These are phyloP conservation scores for Mastigias papua DNA, from an alignment of 30 jellyfish, hydroid and myxozoan genomes.

Conservation along the genomic window DNA sequence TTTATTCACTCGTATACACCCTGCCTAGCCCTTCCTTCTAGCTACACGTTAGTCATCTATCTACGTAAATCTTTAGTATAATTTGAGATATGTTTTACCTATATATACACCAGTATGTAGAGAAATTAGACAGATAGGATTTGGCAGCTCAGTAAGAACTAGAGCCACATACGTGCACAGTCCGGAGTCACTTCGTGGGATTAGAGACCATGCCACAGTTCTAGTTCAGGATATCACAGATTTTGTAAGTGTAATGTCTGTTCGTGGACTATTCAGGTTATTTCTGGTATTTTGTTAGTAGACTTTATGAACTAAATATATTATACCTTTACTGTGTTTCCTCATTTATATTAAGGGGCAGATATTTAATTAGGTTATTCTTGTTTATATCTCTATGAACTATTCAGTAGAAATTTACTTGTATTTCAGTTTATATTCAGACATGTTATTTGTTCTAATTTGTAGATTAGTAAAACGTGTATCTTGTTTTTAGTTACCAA, in stretches of 20 bases:
- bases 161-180: background rate
- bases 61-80: background rate
- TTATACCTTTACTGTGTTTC: background rate
- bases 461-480: background rate
- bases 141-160: background rate
- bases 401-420: background rate
- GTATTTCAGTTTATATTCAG: background rate
- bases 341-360: background rate
- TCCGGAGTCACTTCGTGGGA: background rate
- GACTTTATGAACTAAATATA: background rate
- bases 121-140: background rate
- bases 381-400: background rate
- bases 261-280: background rate
- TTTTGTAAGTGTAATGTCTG: background rate
- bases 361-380: background rate
- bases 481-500: conserved; percentile 19
- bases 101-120: background rate
- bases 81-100: background rate
- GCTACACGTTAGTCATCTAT: background rate
- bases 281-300: background rate
- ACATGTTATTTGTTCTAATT: background rate
- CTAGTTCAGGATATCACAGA: background rate
- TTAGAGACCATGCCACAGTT: background rate
- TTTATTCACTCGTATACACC: background rate
- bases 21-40: background rate